Conservation (phyloP, 2,113 vertebrate species). For the Sinocyclocheilus anophthalmus region DNA sequence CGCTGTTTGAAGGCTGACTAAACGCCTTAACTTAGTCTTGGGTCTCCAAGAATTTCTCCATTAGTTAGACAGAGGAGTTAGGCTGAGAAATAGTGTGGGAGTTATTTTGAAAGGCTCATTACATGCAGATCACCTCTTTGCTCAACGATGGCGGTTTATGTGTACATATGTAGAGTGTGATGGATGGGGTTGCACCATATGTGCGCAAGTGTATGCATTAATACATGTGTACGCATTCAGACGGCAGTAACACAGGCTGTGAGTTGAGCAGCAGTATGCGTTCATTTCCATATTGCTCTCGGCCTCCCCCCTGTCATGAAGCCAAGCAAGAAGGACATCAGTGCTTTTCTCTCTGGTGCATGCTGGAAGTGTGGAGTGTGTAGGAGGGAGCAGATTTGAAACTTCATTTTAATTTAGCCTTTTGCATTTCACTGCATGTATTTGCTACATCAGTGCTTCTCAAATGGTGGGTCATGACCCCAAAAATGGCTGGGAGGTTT, state of each 20-base stretch:
- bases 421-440: background rate
- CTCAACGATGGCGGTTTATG: background rate
- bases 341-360: background rate
- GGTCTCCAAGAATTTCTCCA: constrained; percentile 28
- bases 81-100: constrained; percentile 5
- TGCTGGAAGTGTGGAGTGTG: background rate
- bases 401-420: background rate
- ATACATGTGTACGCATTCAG: background rate
- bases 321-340: constrained; percentile 16
- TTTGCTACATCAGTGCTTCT: background rate
- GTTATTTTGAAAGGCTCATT: constrained; percentile 44
- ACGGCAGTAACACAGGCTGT: background rate
- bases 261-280: background rate
- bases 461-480: background rate
- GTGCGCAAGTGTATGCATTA: constrained; percentile 1
- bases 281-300: background rate
- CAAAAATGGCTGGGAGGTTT: background rate
- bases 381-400: background rate
- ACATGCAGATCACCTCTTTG: constrained; percentile 26
- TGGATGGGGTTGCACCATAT: background rate
- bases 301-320: background rate
- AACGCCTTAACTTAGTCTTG: constrained; percentile 25
- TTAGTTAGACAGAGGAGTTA: constrained; percentile 15
- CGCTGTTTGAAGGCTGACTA: constrained; percentile 44
- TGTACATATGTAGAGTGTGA: constrained; percentile 38